Evolutionary conservation across 2,113 vertebrate species (phyloP).

Genomic region (Psilopogon haemacephalus): DNA sequence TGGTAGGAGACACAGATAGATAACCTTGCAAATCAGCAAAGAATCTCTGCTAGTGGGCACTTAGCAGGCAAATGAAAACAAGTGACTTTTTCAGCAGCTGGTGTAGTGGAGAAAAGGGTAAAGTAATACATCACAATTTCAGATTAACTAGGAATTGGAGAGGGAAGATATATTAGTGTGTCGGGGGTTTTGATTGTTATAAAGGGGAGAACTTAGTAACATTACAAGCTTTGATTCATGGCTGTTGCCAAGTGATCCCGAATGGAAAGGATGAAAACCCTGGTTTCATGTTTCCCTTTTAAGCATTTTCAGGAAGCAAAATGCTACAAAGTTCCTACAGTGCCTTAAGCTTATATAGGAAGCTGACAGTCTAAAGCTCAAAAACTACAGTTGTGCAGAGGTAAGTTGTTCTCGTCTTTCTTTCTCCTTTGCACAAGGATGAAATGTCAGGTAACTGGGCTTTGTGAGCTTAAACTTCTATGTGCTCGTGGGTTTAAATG

Average conservation of each 20-base stretch:
- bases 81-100: background rate
- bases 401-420: background rate
- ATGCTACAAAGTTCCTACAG: background rate
- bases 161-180: background rate
- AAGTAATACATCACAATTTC: background rate
- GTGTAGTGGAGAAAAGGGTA: background rate
- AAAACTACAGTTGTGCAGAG: background rate
- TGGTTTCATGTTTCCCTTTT: background rate
- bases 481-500: accelerated
- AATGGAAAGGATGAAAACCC: background rate
- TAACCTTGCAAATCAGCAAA: background rate
- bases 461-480: background rate
- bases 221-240: background rate
- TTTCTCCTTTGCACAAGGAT: background rate
- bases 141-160: background rate
- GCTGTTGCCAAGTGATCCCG: background rate
- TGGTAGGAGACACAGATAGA: background rate
- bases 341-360: background rate
- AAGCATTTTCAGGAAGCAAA: background rate
- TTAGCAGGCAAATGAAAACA: background rate
- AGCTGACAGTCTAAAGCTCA: background rate
- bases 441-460: background rate
- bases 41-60: background rate
- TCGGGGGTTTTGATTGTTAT: background rate
- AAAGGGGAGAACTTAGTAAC: background rate